These are phyloP conservation scores for Lytechinus pictus DNA, from an alignment of 35 echinoderm and acorn worm species.

Conservation along the genomic window DNA sequence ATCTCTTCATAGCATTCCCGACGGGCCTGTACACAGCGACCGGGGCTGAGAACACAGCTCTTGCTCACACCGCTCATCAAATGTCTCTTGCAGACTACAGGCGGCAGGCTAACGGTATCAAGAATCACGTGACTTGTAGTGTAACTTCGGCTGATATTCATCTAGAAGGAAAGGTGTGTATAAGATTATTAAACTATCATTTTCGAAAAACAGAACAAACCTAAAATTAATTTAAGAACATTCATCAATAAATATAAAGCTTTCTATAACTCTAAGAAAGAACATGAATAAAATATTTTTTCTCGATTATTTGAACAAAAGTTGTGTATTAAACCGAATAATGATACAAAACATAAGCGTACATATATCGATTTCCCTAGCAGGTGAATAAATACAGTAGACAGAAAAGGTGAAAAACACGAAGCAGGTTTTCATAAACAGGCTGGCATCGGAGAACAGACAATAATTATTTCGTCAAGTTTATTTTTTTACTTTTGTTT, in stretches of 20 bases:
- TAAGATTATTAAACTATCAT: not conserved
- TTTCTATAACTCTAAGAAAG: no score
- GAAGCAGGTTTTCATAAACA: not conserved
- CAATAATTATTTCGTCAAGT: not conserved
- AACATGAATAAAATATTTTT: no score
- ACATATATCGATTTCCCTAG: no score
- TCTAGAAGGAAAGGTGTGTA: conserved; percentile 42
- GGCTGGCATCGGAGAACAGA: not conserved
- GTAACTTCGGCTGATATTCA: conserved; percentile 44
- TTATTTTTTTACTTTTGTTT: not conserved
- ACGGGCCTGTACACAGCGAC: conserved; percentile 83
- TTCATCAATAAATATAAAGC: no score
- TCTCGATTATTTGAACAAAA: no score
- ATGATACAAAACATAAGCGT: no score
- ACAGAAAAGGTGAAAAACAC: not conserved
- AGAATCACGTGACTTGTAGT: conserved; percentile 80
- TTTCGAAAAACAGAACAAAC: no score
- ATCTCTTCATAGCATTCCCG: conserved; percentile 69
- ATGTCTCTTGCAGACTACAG: conserved; percentile 81
- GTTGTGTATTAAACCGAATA: no score
- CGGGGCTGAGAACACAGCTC: conserved; percentile 78
- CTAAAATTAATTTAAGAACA: no score
- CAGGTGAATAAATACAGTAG: not conserved
- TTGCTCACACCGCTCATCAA: conserved; percentile 83
- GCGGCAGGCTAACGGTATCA: conserved; percentile 69